Conservation (phyloP, 2,797 vertebrate species). For the Halcyon leucocephala region DNA sequence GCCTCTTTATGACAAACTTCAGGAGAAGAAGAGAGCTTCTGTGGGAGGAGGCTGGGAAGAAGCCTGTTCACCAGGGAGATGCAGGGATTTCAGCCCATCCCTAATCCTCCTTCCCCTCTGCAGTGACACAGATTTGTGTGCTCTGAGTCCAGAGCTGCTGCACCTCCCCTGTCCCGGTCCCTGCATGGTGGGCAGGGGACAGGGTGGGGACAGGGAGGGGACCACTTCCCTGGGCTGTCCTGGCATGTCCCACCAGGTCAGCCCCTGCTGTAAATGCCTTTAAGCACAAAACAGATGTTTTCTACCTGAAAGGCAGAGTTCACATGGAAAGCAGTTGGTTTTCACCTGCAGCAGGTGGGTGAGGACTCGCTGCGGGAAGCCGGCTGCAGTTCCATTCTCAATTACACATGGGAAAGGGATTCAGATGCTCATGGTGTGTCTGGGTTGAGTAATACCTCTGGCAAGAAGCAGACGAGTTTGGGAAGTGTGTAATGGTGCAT, state of each 20-base stretch:
- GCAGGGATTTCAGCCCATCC: fast-evolving
- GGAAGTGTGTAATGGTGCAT: background rate
- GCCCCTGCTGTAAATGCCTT: fast-evolving
- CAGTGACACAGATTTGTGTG: fast-evolving
- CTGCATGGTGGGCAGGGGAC: background rate
- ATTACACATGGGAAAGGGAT: background rate
- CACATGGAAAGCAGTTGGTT: fast-evolving
- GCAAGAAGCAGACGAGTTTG: background rate
- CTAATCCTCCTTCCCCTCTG: too few relatives aligned
- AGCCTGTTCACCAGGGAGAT: background rate
- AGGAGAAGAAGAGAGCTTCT: background rate
- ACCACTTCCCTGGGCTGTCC: background rate
- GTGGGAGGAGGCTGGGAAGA: background rate
- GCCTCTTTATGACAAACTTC: background rate
- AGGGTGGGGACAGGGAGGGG: too few relatives aligned
- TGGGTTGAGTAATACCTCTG: slow-evolving; percentile 8
- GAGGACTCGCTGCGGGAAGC: background rate
- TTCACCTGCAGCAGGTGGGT: background rate
- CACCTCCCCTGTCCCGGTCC: background rate
- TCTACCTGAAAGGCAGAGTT: fast-evolving
- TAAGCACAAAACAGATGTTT: background rate
- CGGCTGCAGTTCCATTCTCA: background rate
- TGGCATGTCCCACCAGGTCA: background rate
- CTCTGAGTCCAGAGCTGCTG: background rate
- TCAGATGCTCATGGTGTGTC: background rate